Percentiles rank a stretch among this genome's conserved stretches.
phyloP scores from a whole-genome alignment of 2,888 invertebrate genomes.

The Artemia sinica region DNA sequence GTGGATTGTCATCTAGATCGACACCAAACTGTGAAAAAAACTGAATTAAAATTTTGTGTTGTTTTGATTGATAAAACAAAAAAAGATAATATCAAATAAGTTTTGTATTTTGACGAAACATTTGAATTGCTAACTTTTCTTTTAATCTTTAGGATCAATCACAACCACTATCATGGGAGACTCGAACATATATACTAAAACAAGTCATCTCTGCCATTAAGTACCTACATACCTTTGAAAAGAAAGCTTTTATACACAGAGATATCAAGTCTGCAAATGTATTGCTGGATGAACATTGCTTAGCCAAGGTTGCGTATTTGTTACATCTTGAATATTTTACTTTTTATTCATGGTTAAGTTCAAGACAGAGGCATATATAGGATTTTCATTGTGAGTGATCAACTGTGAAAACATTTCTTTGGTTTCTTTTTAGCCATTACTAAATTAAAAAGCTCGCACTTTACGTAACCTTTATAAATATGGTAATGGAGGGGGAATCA shows the following conservation, averaged over 20 bases:
- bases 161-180: slow-evolving; percentile 35
- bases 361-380: too few species aligned
- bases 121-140: slow-evolving; percentile 11
- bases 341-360: too few species aligned
- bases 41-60: too few species aligned
- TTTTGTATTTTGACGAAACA: slow-evolving; percentile 15
- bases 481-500: too few species aligned
- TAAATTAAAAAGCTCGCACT: too few species aligned
- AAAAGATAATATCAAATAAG: slow-evolving; percentile 4
- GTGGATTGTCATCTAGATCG: neutral
- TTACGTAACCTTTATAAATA: too few species aligned
- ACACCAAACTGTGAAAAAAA: slow-evolving; percentile 27
- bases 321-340: too few species aligned
- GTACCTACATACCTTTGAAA: slow-evolving; percentile 46
- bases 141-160: slow-evolving; percentile 19
- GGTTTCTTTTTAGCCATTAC: too few species aligned
- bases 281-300: slow-evolving; percentile 45
- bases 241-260: slow-evolving; percentile 49
- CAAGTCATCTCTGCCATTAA: slow-evolving; percentile 39
- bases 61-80: too few species aligned
- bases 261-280: slow-evolving; percentile 67
- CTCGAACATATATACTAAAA: slow-evolving; percentile 43
- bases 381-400: too few species aligned
- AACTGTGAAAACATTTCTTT: too few species aligned
- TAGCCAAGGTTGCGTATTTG: slow-evolving; percentile 41